Percentiles rank a stretch among this genome's conserved stretches.
phyloP scores from a whole-genome alignment of 2,113 vertebrate genomes.

The Fukomys damarensis region DNA sequence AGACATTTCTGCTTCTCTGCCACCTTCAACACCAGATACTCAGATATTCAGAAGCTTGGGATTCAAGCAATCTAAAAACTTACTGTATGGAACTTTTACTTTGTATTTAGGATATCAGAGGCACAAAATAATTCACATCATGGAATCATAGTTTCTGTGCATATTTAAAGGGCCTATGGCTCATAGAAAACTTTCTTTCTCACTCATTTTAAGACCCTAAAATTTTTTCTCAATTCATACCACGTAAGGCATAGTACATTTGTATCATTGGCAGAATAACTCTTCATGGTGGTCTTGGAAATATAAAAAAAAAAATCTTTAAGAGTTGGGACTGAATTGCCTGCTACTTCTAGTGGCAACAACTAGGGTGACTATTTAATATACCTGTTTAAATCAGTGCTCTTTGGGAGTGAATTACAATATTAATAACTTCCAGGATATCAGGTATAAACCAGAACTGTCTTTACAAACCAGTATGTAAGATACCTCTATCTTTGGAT shows the following conservation, averaged over 20 bases:
- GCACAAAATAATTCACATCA: neutral
- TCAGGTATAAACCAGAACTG: neutral
- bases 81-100: neutral
- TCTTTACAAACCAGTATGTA: neutral
- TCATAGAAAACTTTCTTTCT: neutral
- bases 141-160: neutral
- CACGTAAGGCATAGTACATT: neutral
- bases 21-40: neutral
- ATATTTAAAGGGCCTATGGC: neutral
- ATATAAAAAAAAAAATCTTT: neutral
- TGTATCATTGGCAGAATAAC: neutral
- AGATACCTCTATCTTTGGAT: neutral
- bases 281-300: neutral
- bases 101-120: neutral
- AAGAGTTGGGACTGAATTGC: neutral
- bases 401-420: neutral
- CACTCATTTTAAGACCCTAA: constrained; percentile 2
- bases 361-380: neutral
- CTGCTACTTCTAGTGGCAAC: neutral
- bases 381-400: neutral
- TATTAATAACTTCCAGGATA: constrained; percentile 21
- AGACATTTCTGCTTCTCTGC: neutral
- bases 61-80: constrained; percentile 19
- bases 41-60: neutral
- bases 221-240: neutral